A percentile compares a stretch with the other conserved stretches of the same genome.
These are phyloP conservation scores for Corythoichthys intestinalis DNA, from an alignment of 2,113 vertebrate species.

Conservation along the genomic window DNA sequence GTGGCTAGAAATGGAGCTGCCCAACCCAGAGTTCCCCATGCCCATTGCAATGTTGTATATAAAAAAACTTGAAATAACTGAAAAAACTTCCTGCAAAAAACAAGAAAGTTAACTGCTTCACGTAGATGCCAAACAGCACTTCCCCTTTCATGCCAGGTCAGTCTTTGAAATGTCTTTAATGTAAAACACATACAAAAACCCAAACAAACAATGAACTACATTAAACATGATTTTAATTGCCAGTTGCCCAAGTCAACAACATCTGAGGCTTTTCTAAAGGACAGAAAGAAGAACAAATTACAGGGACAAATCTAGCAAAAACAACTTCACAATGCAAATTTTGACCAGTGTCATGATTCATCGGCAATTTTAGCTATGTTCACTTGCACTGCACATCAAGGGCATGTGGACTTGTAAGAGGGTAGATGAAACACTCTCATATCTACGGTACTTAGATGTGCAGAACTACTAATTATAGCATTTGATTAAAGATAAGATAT, in stretches of 20 bases:
- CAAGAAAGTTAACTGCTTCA: slow-evolving; percentile 44
- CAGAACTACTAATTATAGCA: no score
- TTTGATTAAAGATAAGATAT: no score
- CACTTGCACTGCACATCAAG: slow-evolving; percentile 17
- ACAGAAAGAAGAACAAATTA: slow-evolving; percentile 38
- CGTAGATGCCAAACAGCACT: slow-evolving; percentile 46
- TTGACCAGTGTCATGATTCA: slow-evolving; percentile 25
- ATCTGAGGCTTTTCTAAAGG: slow-evolving; percentile 24
- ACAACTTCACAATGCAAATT: slow-evolving; percentile 35
- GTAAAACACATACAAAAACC: slow-evolving; percentile 33
- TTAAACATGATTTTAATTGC: slow-evolving; percentile 52
- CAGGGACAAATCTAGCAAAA: slow-evolving; percentile 38
- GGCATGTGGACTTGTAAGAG: slow-evolving; percentile 18
- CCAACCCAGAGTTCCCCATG: slow-evolving; percentile 35
- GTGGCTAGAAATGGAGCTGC: slow-evolving; percentile 37
- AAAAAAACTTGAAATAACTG: slow-evolving; percentile 34
- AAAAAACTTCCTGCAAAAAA: slow-evolving; percentile 29
- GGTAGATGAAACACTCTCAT: slow-evolving; percentile 30
- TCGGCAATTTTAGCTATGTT: slow-evolving; percentile 22
- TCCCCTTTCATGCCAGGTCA: slow-evolving; percentile 58
- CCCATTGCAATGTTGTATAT: slow-evolving; percentile 32
- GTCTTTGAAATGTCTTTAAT: slow-evolving; percentile 38
- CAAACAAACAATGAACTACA: slow-evolving; percentile 51
- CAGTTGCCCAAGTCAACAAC: slow-evolving; percentile 39
- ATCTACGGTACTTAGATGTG: not conserved